A percentile compares a stretch with the other conserved stretches of the same genome.
These are phyloP conservation scores for Petaurus breviceps DNA, from an alignment of 2,113 vertebrate species.

Conservation along the genomic window DNA sequence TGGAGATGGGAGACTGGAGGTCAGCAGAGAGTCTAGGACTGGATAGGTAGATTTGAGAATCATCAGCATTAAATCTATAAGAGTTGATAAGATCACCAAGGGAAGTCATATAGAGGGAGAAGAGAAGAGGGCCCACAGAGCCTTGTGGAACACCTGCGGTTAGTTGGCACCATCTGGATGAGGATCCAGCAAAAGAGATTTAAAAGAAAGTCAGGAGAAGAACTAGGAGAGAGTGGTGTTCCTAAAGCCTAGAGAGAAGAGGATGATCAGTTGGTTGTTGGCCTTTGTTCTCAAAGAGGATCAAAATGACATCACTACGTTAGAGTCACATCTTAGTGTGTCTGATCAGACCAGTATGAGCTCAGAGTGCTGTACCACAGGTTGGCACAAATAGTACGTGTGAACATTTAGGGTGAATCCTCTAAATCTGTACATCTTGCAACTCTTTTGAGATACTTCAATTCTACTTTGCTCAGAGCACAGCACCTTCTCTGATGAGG, in stretches of 20 bases:
- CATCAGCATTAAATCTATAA: background rate
- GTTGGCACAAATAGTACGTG: too few relatives aligned
- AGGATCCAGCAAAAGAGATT: background rate
- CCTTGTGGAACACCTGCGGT: background rate
- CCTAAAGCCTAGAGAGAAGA: background rate
- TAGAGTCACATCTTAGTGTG: too few relatives aligned
- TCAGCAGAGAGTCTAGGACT: background rate
- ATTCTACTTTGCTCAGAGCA: too few relatives aligned
- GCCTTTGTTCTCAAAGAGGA: too few relatives aligned
- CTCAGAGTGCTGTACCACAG: too few relatives aligned
- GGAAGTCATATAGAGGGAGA: background rate
- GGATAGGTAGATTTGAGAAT: background rate
- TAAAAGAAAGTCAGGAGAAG: background rate
- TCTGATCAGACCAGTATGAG: too few relatives aligned
- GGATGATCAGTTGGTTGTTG: too few relatives aligned
- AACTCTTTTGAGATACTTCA: too few relatives aligned
- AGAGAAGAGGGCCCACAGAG: background rate
- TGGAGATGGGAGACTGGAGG: background rate
- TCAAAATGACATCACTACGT: too few relatives aligned
- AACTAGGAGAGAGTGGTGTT: background rate
- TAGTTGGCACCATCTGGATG: background rate
- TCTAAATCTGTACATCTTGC: too few relatives aligned
- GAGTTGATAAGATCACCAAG: background rate
- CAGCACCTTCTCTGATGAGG: too few relatives aligned
- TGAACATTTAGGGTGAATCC: too few relatives aligned